A percentile compares a stretch with the other conserved stretches of the same genome.
phyloP scores from a whole-genome alignment of 2,113 vertebrate genomes.

The Octodon degus region DNA sequence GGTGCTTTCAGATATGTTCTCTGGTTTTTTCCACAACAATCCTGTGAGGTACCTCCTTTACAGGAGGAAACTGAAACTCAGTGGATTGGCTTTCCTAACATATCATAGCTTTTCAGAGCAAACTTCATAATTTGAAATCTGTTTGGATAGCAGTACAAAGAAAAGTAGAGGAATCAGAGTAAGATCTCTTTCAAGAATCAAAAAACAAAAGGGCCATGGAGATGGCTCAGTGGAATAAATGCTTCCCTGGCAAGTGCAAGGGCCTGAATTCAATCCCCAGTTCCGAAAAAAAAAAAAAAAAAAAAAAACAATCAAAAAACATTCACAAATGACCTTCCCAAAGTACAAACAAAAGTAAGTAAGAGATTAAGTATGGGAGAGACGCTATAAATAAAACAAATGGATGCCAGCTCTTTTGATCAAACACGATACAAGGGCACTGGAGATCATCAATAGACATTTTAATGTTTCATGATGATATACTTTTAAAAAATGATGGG shows the following conservation, averaged over 20 bases:
- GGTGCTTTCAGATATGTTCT: background rate
- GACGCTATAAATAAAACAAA: conserved; percentile 26
- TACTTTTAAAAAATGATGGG: background rate
- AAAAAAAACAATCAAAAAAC: conserved; percentile 3
- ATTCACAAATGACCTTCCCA: conserved; percentile 2
- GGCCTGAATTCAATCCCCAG: no score
- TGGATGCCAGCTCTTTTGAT: background rate
- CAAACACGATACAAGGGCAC: background rate
- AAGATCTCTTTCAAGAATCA: conserved; percentile 37
- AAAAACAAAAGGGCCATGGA: no score
- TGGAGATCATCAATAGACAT: background rate
- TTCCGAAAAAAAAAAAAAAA: no score
- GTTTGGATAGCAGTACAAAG: background rate
- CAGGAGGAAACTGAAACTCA: background rate
- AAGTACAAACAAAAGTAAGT: background rate
- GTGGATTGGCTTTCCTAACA: background rate
- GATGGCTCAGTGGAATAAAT: no score
- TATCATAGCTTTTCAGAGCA: background rate
- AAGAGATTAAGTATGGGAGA: background rate
- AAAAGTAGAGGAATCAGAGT: background rate
- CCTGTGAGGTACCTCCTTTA: background rate
- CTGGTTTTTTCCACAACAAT: background rate
- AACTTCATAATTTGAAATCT: background rate
- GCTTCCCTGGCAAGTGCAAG: no score
- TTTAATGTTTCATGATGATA: conserved; percentile 24